Evolutionary conservation across 2,113 vertebrate species (phyloP), one percentile per base, ranked within the genome.

Genomic region (Dinomys branickii): DNA sequence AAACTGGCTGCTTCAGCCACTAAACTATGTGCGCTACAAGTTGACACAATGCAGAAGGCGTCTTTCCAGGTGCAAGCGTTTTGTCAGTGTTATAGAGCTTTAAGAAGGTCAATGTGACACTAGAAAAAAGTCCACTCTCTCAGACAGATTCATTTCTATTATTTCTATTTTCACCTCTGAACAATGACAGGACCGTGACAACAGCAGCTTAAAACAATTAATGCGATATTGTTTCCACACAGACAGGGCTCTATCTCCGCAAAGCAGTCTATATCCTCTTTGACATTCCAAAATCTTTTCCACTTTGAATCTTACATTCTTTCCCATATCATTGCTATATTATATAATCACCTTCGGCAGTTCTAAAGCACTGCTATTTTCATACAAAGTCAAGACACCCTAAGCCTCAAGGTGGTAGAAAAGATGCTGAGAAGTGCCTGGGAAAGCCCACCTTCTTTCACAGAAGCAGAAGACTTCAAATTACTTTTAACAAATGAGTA

Each of bases 131-230:
- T 59, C 28, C 16, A 35, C 52, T 41, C 4, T 89, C 19, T 20
- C 22, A 90, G 7, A n/a, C 38, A 56, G 16, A 59, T 69, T 65
- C 33, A 41, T 71, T 96, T 94, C 52, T 20, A 44, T 85, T 90
- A 61, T 67, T 92, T 88, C 69, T 91, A 11, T 91, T 91, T 85
- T 95, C 35, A 88, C 7, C 78, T 78, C 63, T 78, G 28, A 65
- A 58, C 92, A 83, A 90, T 16, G 52, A 77, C 26, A 94, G 50
- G 69, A 78, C 3, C 93, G 71, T 44, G 63, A 47, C 28, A 33
- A 9, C 67, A 92, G 35, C 35, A 88, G n/a, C n/a, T 96, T 80
- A 95, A 80, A 94, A 78, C 44, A 67, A 16, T 85, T 96, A 92
- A 89, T 47, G 30, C 20, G 19, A 65, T 80, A 47, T 24, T 26